These are phyloP conservation scores for Pseudachorutes palmiensis DNA, from an alignment of 1,140 invertebrate genomes.

Conservation along the genomic window DNA sequence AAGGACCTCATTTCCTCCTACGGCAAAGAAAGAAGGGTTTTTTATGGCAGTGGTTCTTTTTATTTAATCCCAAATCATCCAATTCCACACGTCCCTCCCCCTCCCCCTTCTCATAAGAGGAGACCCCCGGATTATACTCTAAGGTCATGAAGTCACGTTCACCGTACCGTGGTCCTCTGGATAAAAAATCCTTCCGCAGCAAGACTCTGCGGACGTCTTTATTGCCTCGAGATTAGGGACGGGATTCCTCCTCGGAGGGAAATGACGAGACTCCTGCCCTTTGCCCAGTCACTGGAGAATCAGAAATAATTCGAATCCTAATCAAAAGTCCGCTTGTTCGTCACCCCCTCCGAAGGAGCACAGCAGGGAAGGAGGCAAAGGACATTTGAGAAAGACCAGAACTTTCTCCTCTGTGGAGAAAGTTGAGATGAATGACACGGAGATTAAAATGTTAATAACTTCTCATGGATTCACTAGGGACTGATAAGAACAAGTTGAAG, in stretches of 20 bases:
- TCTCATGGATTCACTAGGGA: no score
- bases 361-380: not conserved
- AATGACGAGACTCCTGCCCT: not conserved
- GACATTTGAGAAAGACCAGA: no score
- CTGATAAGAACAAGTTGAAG: no score
- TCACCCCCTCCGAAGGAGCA: not conserved
- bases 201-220: not conserved
- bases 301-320: not conserved
- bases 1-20: not conserved
- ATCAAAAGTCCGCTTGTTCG: not conserved
- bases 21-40: not conserved
- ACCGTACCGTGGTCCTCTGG: no score
- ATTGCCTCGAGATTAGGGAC: not conserved
- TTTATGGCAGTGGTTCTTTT: not conserved
- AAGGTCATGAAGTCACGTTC: slow-evolving; percentile 1
- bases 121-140: no score
- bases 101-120: not conserved
- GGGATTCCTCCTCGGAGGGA: not conserved
- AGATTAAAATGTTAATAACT: not conserved
- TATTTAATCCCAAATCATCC: not conserved
- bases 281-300: not conserved
- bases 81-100: no score
- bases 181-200: not conserved
- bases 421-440: not conserved
- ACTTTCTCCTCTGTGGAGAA: not conserved